phyloP scores from a whole-genome alignment of 53 echinoderm and acorn worm genomes.

The Zoroaster sp. region DNA sequence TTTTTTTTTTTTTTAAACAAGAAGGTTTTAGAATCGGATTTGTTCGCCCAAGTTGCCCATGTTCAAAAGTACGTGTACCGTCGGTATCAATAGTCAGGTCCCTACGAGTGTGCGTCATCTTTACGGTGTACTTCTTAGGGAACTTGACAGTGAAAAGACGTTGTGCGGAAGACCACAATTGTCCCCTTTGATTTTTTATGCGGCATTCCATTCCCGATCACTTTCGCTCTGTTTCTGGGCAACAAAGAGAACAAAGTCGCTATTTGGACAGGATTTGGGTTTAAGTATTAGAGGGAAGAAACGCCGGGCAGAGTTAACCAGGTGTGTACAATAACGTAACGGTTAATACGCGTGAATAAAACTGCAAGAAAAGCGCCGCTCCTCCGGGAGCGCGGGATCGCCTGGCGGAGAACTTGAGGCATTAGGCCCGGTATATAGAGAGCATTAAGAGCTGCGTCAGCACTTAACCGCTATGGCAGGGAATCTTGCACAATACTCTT shows the following conservation, averaged over 20 bases:
- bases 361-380: neutral
- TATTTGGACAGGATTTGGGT: neutral
- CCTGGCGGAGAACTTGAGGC: neutral
- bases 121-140: neutral
- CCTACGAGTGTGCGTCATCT: no score
- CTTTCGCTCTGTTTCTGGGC: neutral
- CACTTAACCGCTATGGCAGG: conserved; percentile 9
- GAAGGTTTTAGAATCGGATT: no score
- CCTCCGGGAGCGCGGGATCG: neutral
- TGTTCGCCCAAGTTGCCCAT: no score
- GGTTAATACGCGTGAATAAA: conserved; percentile 38
- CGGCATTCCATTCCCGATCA: neutral
- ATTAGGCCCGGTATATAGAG: neutral
- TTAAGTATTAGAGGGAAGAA: neutral
- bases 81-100: no score
- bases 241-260: neutral
- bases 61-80: no score
- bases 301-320: conserved; percentile 1
- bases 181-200: neutral
- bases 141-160: neutral
- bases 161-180: neutral
- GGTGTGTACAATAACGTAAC: conserved; percentile 36
- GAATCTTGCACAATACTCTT: conserved; percentile 6
- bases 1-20: no score
- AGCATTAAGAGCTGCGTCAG: conserved; percentile 9